Conservation (phyloP, 2,888 invertebrate genomes). For the Protula sp. region DNA sequence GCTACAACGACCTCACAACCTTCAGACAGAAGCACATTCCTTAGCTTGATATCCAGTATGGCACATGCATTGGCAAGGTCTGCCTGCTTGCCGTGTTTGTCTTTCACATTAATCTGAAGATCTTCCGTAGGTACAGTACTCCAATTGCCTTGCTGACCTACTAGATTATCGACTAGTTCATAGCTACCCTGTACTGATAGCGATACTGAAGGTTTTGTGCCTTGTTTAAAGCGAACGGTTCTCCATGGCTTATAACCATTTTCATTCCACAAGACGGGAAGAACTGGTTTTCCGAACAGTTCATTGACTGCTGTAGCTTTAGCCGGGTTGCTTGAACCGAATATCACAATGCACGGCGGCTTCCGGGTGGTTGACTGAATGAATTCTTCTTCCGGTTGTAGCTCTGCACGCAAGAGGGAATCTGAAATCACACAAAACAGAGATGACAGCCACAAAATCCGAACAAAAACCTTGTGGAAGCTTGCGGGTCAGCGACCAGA, state of each 20-base stretch:
- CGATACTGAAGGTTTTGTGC: neutral
- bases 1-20: slow-evolving; percentile 69
- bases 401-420: slow-evolving; percentile 13
- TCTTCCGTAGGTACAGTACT: slow-evolving; percentile 66
- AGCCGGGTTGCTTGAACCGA: slow-evolving; percentile 68
- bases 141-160: slow-evolving; percentile 65
- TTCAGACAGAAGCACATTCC: slow-evolving; percentile 66
- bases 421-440: no score
- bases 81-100: no score
- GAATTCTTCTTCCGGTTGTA: slow-evolving; percentile 41
- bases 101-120: no score
- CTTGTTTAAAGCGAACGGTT: slow-evolving; percentile 6
- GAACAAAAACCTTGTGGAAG: no score
- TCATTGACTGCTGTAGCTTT: slow-evolving; percentile 70
- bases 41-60: slow-evolving; percentile 69
- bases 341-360: slow-evolving; percentile 67
- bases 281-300: slow-evolving; percentile 63
- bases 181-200: slow-evolving; percentile 34
- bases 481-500: no score
- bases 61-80: slow-evolving; percentile 63
- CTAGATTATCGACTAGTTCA: slow-evolving; percentile 65
- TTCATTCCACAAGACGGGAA: slow-evolving; percentile 56
- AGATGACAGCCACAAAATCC: no score
- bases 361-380: slow-evolving; percentile 54
- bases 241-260: neutral